A percentile compares a stretch with the other conserved stretches of the same genome.
Conservation (phyloP, 2,888 invertebrate genomes). For the Sphaeridia pumilis region DNA sequence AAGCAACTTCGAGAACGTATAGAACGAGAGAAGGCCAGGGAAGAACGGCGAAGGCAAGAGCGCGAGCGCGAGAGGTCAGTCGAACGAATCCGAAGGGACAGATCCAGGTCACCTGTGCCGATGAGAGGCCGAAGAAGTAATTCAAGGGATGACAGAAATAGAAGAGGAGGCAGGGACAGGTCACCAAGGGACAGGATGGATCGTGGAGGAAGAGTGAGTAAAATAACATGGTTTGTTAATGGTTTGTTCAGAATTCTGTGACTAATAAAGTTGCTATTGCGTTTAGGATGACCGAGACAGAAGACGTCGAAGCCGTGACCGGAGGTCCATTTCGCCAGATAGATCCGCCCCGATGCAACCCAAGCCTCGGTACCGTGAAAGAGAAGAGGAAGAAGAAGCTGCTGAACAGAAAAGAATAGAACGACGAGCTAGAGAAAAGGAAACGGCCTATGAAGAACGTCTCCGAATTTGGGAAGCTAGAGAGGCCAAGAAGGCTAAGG, state of each 20-base stretch:
- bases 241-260: neutral
- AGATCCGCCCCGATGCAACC: slow-evolving; percentile 41
- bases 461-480: slow-evolving; percentile 70
- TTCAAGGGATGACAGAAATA: slow-evolving; percentile 1
- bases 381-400: slow-evolving; percentile 82
- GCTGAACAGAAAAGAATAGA: slow-evolving; percentile 81
- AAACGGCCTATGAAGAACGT: slow-evolving; percentile 75
- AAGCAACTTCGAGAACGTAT: slow-evolving; percentile 37
- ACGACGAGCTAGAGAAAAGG: slow-evolving; percentile 84
- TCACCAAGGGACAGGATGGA: slow-evolving; percentile 39
- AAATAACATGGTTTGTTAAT: neutral
- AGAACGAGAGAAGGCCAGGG: slow-evolving; percentile 40
- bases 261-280: neutral
- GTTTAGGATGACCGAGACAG: slow-evolving; percentile 43
- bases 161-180: slow-evolving; percentile 6
- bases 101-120: slow-evolving; percentile 19
- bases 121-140: slow-evolving; percentile 10
- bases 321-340: slow-evolving; percentile 34
- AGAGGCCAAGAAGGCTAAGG: slow-evolving; percentile 78
- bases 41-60: slow-evolving; percentile 38
- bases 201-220: slow-evolving; percentile 36
- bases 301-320: slow-evolving; percentile 38
- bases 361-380: slow-evolving; percentile 46
- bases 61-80: slow-evolving; percentile 35
- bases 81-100: slow-evolving; percentile 10